Evolutionary conservation across 2,113 vertebrate genomes (phyloP).

Genomic region (Herpetotheres cachinnans): DNA sequence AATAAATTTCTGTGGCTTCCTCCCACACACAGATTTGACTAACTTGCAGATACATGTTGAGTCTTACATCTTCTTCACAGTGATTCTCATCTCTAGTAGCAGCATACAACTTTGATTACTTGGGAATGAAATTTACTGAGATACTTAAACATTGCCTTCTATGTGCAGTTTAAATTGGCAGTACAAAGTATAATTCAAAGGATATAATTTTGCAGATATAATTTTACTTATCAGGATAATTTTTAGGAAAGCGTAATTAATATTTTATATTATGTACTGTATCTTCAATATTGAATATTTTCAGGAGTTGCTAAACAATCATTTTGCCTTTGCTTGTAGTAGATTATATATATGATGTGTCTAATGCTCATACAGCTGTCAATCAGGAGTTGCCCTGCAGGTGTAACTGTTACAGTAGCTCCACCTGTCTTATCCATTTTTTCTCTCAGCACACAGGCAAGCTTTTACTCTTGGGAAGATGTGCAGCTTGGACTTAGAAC

Average conservation of each 20-base stretch:
- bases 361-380: not conserved
- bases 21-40: not conserved
- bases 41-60: not conserved
- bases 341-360: not conserved
- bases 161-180: conserved; percentile 4
- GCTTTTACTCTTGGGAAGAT: not conserved
- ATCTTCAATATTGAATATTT: not conserved
- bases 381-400: not conserved
- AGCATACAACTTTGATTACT: not conserved
- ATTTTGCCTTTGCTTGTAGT: not conserved
- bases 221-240: not conserved
- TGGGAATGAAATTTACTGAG: not conserved
- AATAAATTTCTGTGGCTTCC: conserved; percentile 34
- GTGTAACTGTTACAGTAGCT: not conserved
- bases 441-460: not conserved
- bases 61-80: not conserved
- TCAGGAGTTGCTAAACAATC: not conserved
- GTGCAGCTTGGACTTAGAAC: not conserved
- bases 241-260: not conserved
- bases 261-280: conserved; percentile 26
- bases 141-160: not conserved
- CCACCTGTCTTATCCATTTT: not conserved
- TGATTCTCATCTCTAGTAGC: not conserved
- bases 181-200: conserved; percentile 36
- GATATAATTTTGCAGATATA: not conserved